phyloP scores from a whole-genome alignment of 1,140 invertebrate species.

The Hycleus cichorii region DNA sequence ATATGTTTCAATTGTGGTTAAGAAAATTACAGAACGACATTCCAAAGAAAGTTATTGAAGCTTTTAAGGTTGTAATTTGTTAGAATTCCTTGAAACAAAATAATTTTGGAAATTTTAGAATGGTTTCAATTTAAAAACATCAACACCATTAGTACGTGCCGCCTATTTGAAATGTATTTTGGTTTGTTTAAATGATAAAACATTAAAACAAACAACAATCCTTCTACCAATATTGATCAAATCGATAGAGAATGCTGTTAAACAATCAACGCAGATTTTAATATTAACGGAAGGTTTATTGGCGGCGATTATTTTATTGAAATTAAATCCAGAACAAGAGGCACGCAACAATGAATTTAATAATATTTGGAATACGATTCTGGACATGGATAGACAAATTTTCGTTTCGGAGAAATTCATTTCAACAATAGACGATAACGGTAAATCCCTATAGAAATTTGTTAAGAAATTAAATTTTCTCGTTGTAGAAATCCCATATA shows the following conservation, averaged over 20 bases:
- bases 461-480: too few relatives aligned
- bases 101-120: constrained; percentile 47
- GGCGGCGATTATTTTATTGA: constrained; percentile 66
- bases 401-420: constrained; percentile 76
- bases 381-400: constrained; percentile 68
- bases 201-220: constrained; percentile 42
- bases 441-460: constrained; percentile 37
- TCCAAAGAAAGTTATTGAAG: constrained; percentile 63
- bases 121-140: constrained; percentile 69
- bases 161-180: constrained; percentile 70
- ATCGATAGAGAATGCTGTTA: constrained; percentile 61
- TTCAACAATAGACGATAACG: constrained; percentile 56
- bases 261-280: constrained; percentile 54
- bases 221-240: constrained; percentile 56
- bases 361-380: constrained; percentile 60
- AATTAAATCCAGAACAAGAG: constrained; percentile 49
- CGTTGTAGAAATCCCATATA: too few relatives aligned
- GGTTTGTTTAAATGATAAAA: constrained; percentile 52
- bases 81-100: too few relatives aligned
- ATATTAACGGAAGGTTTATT: constrained; percentile 72
- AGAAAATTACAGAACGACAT: constrained; percentile 57
- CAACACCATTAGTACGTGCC: constrained; percentile 67
- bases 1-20: constrained; percentile 76
- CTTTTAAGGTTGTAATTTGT: constrained; percentile 55
- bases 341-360: constrained; percentile 50